A percentile compares a stretch with the other conserved stretches of the same genome.
These are phyloP conservation scores for Micoletzkya japonica DNA, from an alignment of 2,888 invertebrate genomes.

Conservation along the genomic window DNA sequence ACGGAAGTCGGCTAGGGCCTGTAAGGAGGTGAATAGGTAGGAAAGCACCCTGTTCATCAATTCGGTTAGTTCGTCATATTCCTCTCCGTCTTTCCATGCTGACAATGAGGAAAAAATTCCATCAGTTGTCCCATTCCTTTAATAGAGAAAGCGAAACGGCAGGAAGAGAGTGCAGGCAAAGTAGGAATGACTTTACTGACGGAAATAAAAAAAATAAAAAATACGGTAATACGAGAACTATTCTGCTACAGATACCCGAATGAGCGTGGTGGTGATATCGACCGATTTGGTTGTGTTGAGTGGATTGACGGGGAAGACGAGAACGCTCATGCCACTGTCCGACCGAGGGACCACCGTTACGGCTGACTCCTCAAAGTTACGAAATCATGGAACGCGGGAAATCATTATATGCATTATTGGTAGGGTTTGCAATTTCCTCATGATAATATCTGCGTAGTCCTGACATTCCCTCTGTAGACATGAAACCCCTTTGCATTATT, in stretches of 20 bases:
- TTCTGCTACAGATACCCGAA: background rate
- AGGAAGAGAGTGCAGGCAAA: no score
- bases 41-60: no score
- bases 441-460: background rate
- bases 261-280: background rate
- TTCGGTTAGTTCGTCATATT: no score
- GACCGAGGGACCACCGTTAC: constrained; percentile 4
- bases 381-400: background rate
- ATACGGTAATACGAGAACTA: background rate
- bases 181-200: background rate
- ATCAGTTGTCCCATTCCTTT: no score
- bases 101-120: no score
- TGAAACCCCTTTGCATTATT: background rate
- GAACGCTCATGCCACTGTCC: background rate
- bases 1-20: no score
- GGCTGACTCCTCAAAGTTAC: constrained; percentile 1
- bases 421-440: no score
- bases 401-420: background rate
- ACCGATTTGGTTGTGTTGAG: background rate
- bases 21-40: no score
- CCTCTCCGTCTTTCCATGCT: no score
- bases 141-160: no score
- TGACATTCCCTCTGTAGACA: background rate
- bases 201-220: background rate
- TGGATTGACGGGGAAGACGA: constrained; percentile 16